These are phyloP conservation scores for Drosophila nikananu DNA, from an alignment of 1,140 invertebrate genomes.

Conservation along the genomic window DNA sequence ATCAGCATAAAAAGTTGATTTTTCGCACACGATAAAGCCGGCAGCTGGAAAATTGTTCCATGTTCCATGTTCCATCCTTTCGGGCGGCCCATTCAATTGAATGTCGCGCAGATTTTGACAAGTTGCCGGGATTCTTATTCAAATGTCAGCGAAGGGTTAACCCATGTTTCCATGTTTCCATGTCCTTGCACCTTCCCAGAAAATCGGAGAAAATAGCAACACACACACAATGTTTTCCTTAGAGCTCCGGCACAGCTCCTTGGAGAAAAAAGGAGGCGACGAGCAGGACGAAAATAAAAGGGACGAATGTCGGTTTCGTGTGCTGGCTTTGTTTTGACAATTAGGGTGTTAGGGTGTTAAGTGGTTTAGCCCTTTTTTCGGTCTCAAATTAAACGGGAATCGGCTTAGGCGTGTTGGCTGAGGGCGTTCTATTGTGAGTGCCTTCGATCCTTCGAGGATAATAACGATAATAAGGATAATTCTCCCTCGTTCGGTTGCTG, in stretches of 20 bases:
- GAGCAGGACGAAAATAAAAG: not conserved
- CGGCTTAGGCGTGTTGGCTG: constrained; percentile 72
- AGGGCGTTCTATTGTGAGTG: constrained; percentile 72
- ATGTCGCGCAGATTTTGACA: constrained; percentile 69
- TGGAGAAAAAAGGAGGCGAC: constrained; percentile 5
- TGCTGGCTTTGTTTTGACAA: constrained; percentile 79
- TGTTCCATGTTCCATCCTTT: constrained; percentile 29
- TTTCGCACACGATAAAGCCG: constrained; percentile 75
- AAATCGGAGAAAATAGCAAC: constrained; percentile 40
- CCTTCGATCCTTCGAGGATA: constrained; percentile 28
- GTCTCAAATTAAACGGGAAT: constrained; percentile 80
- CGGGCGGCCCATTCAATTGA: constrained; percentile 35
- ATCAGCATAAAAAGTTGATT: constrained; percentile 55
- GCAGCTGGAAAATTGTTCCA: constrained; percentile 77
- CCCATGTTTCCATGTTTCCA: constrained; percentile 17
- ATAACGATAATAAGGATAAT: constrained; percentile 15
- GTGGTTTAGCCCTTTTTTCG: constrained; percentile 79
- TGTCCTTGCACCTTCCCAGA: constrained; percentile 48
- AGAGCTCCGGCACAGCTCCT: constrained; percentile 3
- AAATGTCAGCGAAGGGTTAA: constrained; percentile 80
- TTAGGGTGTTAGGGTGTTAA: constrained; percentile 84
- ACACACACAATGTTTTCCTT: constrained; percentile 55
- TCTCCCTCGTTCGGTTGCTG: not conserved
- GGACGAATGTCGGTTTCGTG: constrained; percentile 49
- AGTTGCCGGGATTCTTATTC: constrained; percentile 75